Evolutionary conservation across 2,888 invertebrate genomes (phyloP), one percentile per base, ranked within the genome.

Genomic region (Amblyjoppa proteus): DNA sequence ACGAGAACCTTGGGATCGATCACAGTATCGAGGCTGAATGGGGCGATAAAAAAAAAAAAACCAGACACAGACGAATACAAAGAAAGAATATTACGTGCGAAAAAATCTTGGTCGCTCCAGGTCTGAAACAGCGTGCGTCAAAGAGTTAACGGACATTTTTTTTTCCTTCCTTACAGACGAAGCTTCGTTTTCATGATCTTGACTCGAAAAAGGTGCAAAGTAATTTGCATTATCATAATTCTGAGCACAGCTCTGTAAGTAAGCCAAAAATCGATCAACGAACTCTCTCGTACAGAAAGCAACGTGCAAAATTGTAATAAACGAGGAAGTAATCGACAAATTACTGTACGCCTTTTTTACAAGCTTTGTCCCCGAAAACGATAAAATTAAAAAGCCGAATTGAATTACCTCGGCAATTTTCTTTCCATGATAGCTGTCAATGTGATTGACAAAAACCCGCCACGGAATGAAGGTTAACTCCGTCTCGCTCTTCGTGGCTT

Each of bases 351-450:
- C 2, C 11, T 56, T 25, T 25, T 20, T 20, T 56, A 20, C 53
- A 25, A 61, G 3, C 13, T 61, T 61, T 16, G 0, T 28, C 13
- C 5, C 16, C 2, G 13, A 31, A 13, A 31, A 28, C 11, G 3
- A 13, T 25, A 11, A 61, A 61, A 61, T 31, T 3, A 3, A 28
- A 28, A 61, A 4, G 31, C 11, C 20, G 58, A 3, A 61, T 61
- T 16, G 28, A 66, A n/a, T 89, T 88, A 94, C 94, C 31, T 95
- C 94, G 49, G 95, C 91, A 73, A 96, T 90, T 88, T 94, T 94
- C 89, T 94, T 94, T 11, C 95, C 95, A 88, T 96, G 95, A 91
- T 95, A 96, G n/a, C 95, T 95, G 91, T 96, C 96, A 66, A 96
- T 92, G 86, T 96, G 95, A 91, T 96, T 96, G 66, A 96, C 93